Evolutionary conservation across 2,797 vertebrate species (phyloP).

Genomic region (Linurgus olivaceus): DNA sequence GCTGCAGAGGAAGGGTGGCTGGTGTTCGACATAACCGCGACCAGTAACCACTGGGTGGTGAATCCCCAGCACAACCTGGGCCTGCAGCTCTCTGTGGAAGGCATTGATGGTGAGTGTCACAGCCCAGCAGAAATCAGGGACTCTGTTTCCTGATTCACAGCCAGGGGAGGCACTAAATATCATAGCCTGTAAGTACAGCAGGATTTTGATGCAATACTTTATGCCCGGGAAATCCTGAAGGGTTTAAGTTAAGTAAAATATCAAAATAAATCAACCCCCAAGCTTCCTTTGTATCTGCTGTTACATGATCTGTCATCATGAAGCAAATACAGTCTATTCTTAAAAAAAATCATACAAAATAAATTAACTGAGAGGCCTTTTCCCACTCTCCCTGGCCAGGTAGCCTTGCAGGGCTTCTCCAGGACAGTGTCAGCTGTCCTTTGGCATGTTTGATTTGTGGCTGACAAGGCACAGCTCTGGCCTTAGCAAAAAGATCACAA

Average conservation of each 20-base stretch:
- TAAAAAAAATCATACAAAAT: neutral
- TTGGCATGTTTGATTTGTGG: neutral
- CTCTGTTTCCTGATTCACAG: neutral
- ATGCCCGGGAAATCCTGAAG: neutral
- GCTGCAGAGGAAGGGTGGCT: slow-evolving; percentile 96
- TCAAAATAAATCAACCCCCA: neutral
- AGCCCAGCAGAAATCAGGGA: neutral
- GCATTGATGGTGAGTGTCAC: slow-evolving; percentile 82
- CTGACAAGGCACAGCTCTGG: neutral
- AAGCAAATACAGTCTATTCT: neutral
- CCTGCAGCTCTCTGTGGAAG: slow-evolving; percentile 92
- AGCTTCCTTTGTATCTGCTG: neutral
- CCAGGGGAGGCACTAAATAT: neutral
- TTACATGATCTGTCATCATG: neutral
- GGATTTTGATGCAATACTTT: neutral
- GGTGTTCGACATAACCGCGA: slow-evolving; percentile 95
- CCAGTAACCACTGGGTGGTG: slow-evolving; percentile 98
- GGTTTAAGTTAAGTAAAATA: neutral
- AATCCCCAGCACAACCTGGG: slow-evolving; percentile 93
- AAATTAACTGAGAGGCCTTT: neutral
- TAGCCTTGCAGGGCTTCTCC: neutral
- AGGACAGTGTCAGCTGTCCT: neutral
- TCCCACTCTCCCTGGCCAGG: neutral
- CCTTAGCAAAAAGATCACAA: neutral
- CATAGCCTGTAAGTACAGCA: neutral